phyloP scores from a whole-genome alignment of 2,888 invertebrate genomes.

The Nemoura dubitans region DNA sequence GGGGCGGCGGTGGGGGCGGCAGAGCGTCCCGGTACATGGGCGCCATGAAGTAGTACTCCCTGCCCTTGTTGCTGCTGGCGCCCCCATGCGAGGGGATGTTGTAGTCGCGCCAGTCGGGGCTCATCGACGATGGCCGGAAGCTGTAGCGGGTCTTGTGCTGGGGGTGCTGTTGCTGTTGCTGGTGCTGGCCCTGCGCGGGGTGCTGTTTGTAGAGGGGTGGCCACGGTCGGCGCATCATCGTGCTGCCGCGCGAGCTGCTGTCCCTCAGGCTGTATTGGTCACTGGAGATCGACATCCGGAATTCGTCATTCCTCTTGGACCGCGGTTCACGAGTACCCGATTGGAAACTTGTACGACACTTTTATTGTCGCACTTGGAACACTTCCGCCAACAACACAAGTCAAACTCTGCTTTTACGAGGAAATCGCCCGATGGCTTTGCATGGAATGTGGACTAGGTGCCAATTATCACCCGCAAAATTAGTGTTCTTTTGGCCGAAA shows the following conservation, averaged over 20 bases:
- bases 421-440: neutral
- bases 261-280: constrained; percentile 56
- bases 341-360: neutral
- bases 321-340: constrained; percentile 4
- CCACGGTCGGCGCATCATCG: constrained; percentile 68
- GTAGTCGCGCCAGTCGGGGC: constrained; percentile 39
- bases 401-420: neutral
- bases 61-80: constrained; percentile 56
- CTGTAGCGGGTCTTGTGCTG: constrained; percentile 57
- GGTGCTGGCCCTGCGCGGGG: constrained; percentile 59
- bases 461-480: neutral
- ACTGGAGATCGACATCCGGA: constrained; percentile 55
- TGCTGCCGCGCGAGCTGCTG: constrained; percentile 53
- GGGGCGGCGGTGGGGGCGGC: constrained; percentile 65
- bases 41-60: constrained; percentile 72
- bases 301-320: neutral
- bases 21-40: constrained; percentile 75
- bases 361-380: neutral
- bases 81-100: constrained; percentile 39
- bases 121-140: constrained; percentile 60
- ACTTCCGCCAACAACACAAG: neutral
- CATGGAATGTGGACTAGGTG: constrained; percentile 1
- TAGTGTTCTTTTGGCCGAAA: neutral
- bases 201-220: constrained; percentile 68
- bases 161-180: constrained; percentile 52